phyloP scores from a whole-genome alignment of 2,797 vertebrate genomes.

The Oreonectes daqikongensis region DNA sequence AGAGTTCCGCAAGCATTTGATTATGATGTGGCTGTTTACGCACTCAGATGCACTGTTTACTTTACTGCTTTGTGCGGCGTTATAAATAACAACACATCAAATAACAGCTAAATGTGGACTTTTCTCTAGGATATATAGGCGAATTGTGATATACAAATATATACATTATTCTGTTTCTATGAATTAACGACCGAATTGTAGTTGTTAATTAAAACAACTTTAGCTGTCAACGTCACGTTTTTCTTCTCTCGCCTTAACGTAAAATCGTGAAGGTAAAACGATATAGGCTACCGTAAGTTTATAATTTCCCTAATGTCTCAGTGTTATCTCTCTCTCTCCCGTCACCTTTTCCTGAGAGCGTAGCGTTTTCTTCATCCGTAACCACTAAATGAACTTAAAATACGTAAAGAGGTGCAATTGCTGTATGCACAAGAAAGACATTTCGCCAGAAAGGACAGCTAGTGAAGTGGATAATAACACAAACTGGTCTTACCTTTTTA shows the following conservation, averaged over 20 bases:
- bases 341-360: constrained; percentile 45
- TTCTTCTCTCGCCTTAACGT: constrained; percentile 7
- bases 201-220: constrained; percentile 55
- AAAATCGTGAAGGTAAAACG: constrained; percentile 23
- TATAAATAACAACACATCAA: constrained; percentile 4
- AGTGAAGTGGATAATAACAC: constrained; percentile 64
- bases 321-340: constrained; percentile 30
- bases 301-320: constrained; percentile 48
- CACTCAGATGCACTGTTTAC: constrained; percentile 32
- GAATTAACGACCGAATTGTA: constrained; percentile 48
- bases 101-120: not conserved
- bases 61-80: not conserved
- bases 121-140: not conserved
- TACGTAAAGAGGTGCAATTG: constrained; percentile 53
- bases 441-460: constrained; percentile 8
- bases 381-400: constrained; percentile 66
- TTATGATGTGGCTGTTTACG: constrained; percentile 24
- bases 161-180: constrained; percentile 33
- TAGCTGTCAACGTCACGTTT: constrained; percentile 25
- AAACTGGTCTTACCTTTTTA: constrained; percentile 90
- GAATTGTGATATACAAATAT: constrained; percentile 30
- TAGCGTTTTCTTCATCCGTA: constrained; percentile 47
- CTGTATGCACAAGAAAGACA: not conserved
- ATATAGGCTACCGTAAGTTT: constrained; percentile 43
- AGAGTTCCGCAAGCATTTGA: constrained; percentile 73